Percentiles rank a stretch among this genome's conserved stretches.
Evolutionary conservation across 30 jellyfish, hydroid and myxozoan species (phyloP).

Genomic region (Pelagia noctiluca): DNA sequence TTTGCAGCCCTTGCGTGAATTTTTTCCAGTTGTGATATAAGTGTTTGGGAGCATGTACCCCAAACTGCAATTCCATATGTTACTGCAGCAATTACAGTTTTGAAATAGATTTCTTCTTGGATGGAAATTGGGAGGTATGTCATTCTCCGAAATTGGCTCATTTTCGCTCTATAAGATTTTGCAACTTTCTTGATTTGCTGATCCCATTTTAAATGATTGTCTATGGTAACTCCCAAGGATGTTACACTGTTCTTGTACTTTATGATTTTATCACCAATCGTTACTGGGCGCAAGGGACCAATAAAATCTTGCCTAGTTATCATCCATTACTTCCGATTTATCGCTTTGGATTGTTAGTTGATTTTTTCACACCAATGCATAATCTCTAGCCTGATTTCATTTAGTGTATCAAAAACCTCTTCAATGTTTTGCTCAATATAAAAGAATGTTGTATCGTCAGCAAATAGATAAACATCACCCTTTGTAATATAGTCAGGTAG

Average conservation of each 20-base stretch:
- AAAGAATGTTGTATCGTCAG: conserved; percentile 13
- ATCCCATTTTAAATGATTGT: conserved; percentile 37
- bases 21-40: conserved; percentile 1
- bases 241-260: neutral
- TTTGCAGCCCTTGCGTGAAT: conserved; percentile 41
- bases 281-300: conserved; percentile 36
- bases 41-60: conserved; percentile 18
- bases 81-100: conserved; percentile 2
- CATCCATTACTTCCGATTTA: conserved; percentile 38
- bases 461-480: conserved; percentile 6
- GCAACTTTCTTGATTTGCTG: conserved; percentile 27
- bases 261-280: conserved; percentile 40
- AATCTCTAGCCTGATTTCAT: conserved; percentile 15
- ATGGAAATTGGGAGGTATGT: conserved; percentile 32
- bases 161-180: conserved; percentile 38
- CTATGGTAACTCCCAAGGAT: conserved; percentile 39
- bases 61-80: neutral
- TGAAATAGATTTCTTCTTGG: conserved; percentile 35
- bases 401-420: conserved; percentile 13
- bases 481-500: neutral
- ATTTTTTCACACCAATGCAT: conserved; percentile 29
- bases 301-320: conserved; percentile 31
- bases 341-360: conserved; percentile 29
- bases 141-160: conserved; percentile 36
- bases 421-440: neutral